Evolutionary conservation across 2,888 invertebrate species (phyloP).

Genomic region (Eurytoma adleriae): DNA sequence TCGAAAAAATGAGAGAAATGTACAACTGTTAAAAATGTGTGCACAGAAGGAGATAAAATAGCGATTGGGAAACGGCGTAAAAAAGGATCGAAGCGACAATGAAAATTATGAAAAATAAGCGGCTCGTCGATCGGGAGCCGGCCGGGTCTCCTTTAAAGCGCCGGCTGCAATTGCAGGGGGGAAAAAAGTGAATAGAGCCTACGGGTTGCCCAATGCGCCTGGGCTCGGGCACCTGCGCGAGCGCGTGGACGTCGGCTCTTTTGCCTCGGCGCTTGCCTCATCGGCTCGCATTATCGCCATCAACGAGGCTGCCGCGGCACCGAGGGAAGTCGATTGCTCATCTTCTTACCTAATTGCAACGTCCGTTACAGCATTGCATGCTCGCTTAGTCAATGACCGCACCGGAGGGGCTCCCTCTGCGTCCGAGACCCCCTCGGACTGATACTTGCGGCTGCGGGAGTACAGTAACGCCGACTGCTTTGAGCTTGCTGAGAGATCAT

Average conservation of each 20-base stretch:
- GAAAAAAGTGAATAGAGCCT: not conserved
- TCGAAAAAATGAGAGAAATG: too few species aligned
- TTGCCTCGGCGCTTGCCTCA: slow-evolving; percentile 41
- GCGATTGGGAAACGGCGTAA: too few species aligned
- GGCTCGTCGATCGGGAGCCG: too few species aligned
- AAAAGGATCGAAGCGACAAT: too few species aligned
- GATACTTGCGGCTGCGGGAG: too few species aligned
- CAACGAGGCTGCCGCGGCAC: not conserved
- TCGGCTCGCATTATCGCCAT: slow-evolving; percentile 29
- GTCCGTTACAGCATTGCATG: slow-evolving; percentile 48
- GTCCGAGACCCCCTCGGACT: too few species aligned
- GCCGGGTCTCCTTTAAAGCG: slow-evolving; percentile 1
- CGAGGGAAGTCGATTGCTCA: slow-evolving; percentile 64
- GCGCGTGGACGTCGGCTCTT: not conserved
- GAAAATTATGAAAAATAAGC: too few species aligned
- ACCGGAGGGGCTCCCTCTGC: slow-evolving; percentile 10
- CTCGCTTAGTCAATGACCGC: slow-evolving; percentile 45
- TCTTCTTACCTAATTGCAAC: slow-evolving; percentile 62
- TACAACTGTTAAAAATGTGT: too few species aligned
- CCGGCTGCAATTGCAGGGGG: not conserved
- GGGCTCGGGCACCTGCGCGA: not conserved
- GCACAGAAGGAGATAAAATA: too few species aligned
- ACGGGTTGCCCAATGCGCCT: not conserved
- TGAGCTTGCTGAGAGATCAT: too few species aligned
- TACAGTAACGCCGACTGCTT: too few species aligned